Evolutionary conservation across 2,113 vertebrate species (phyloP), one percentile per base, ranked within the genome.

Genomic region (Mesocricetus auratus): DNA sequence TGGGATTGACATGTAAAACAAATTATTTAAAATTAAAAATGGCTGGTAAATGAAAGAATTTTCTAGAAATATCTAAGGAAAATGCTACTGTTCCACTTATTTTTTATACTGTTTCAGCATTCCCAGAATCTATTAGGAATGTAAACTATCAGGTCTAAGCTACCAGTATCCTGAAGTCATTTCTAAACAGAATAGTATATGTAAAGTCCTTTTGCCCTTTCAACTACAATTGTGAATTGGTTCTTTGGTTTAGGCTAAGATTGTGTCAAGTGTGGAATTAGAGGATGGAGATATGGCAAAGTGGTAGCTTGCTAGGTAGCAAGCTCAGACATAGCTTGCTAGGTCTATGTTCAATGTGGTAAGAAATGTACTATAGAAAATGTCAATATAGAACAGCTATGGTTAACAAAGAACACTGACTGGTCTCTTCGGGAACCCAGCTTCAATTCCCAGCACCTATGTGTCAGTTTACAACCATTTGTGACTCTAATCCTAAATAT

Each of bases 301-400:
- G 24, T 83, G n/a, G n/a, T 92, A 94, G 96, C 79, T 73, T 89
- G n/a, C 58, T 88, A 93, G 58, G n/a, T 62, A 47, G 47, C 47
- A 47, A 47, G 47, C 47, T 47, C 47, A 47, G 47, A 47, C 50
- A 94, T 94, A 47, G 58, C 26, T 73, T 89, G n/a, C 58, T 88
- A 93, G 58, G n/a, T 62, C 74, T 93, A 75, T 92, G 68, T 68
- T 71, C 60, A 64, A 87, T 82, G 50, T 92, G 79, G 94, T 92
- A 75, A 96, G 86, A 97, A 96, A 95, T 90, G 31, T 68, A 93
- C 64, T 24, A 42, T 87, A 91, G 79, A 93, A 96, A 97, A 95
- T 86, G 39, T 82, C 90, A 95, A 71, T 81, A 81, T 5, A 73
- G 64, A 64, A 89, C 56, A 91, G 77, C 11, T 68, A 77, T 90